Evolutionary conservation across 2,797 vertebrate species (phyloP).

Genomic region (Sebastes vulpes): DNA sequence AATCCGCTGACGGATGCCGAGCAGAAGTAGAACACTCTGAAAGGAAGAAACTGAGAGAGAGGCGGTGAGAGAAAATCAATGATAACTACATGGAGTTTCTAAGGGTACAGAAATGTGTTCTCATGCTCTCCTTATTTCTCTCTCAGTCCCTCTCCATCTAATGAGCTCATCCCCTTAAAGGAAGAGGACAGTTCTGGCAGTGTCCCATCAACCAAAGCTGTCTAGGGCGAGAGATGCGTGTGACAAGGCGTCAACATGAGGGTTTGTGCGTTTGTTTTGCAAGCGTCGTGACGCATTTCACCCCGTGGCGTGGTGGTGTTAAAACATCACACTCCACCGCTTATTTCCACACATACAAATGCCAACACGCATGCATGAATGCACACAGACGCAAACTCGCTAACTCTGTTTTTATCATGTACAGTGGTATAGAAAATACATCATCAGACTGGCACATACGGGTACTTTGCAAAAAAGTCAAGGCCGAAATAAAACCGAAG

Average conservation of each 20-base stretch:
- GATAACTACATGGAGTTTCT: constrained; percentile 27
- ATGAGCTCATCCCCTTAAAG: constrained; percentile 43
- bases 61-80: constrained; percentile 39
- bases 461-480: too few relatives aligned
- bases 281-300: background rate
- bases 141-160: constrained; percentile 6
- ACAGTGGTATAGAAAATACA: background rate
- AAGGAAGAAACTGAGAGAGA: background rate
- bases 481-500: too few relatives aligned
- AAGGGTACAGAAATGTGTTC: constrained; percentile 35
- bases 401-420: background rate
- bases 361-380: background rate
- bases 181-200: constrained; percentile 23
- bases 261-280: background rate
- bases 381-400: background rate
- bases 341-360: background rate
- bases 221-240: constrained; percentile 5
- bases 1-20: constrained; percentile 30
- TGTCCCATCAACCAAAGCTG: constrained; percentile 29
- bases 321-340: background rate
- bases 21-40: constrained; percentile 14
- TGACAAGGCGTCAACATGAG: constrained; percentile 23
- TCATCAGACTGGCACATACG: too few relatives aligned
- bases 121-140: constrained; percentile 26
- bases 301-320: background rate